These are phyloP conservation scores for Myanophis thanlyinensis DNA, from an alignment of 2,113 vertebrate species.

Conservation along the genomic window DNA sequence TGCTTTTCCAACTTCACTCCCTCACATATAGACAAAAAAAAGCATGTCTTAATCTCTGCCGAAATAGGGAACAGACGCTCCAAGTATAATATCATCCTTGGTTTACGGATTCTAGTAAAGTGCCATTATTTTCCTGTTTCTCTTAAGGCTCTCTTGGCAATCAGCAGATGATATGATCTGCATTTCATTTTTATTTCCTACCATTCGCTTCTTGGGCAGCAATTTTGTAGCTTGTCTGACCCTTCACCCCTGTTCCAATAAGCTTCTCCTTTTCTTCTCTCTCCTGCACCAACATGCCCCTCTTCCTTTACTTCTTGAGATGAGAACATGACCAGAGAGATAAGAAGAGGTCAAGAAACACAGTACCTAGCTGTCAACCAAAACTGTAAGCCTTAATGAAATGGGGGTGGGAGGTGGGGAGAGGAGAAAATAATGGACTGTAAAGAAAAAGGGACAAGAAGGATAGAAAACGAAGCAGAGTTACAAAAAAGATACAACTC, in stretches of 20 bases:
- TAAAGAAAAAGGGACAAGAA: background rate
- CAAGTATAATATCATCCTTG: background rate
- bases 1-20: background rate
- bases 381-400: background rate
- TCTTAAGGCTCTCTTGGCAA: background rate
- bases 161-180: background rate
- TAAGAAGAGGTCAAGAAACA: background rate
- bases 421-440: background rate
- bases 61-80: background rate
- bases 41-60: background rate
- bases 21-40: background rate
- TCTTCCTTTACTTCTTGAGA: conserved; percentile 1
- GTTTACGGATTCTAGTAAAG: background rate
- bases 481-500: background rate
- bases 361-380: background rate
- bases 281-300: background rate
- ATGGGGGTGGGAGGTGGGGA: background rate
- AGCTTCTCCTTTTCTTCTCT: background rate
- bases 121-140: background rate
- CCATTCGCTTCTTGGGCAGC: background rate
- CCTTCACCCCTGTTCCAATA: background rate
- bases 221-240: background rate
- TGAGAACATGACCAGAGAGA: background rate
- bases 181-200: background rate
- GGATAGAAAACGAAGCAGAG: conserved; percentile 5